Percentiles rank a stretch among this genome's conserved stretches.
These are phyloP conservation scores for Dromius quadrimaculatus DNA, from an alignment of 2,888 invertebrate genomes.

Conservation along the genomic window DNA sequence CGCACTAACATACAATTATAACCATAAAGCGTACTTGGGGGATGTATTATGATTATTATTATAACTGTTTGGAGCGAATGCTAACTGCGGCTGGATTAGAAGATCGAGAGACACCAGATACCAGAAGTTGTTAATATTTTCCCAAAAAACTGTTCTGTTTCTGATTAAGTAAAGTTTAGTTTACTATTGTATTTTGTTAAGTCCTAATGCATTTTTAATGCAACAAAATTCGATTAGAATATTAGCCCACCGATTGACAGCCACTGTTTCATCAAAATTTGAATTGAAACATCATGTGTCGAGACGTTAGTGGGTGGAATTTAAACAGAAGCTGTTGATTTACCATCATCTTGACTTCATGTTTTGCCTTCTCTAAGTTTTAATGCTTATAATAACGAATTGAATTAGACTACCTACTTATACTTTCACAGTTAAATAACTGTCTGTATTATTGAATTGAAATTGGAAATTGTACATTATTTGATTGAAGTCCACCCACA, in stretches of 20 bases:
- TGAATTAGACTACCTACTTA: no score
- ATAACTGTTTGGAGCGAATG: constrained; percentile 45
- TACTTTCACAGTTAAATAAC: no score
- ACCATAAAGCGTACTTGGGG: constrained; percentile 58
- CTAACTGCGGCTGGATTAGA: constrained; percentile 7
- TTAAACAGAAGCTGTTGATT: constrained; percentile 41
- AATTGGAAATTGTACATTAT: no score
- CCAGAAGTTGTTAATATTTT: constrained; percentile 1
- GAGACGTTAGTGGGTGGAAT: constrained; percentile 1
- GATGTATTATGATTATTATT: constrained; percentile 48
- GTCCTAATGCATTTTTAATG: no score
- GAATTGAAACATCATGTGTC: constrained; percentile 42
- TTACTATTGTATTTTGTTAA: no score
- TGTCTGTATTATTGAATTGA: no score
- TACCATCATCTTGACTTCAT: constrained; percentile 33
- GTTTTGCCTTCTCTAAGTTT: no score
- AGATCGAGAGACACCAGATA: constrained; percentile 17
- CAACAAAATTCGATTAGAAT: no score
- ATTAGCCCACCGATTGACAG: constrained; percentile 13
- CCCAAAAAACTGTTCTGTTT: no score
- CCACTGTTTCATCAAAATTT: constrained; percentile 31
- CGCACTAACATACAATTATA: constrained; percentile 64
- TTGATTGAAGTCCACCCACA: no score
- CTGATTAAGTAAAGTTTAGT: no score
- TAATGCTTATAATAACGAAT: no score